Evolutionary conservation across 2,888 invertebrate genomes (phyloP), one percentile per base, ranked within the genome.

Genomic region (Lapara coniferarum): DNA sequence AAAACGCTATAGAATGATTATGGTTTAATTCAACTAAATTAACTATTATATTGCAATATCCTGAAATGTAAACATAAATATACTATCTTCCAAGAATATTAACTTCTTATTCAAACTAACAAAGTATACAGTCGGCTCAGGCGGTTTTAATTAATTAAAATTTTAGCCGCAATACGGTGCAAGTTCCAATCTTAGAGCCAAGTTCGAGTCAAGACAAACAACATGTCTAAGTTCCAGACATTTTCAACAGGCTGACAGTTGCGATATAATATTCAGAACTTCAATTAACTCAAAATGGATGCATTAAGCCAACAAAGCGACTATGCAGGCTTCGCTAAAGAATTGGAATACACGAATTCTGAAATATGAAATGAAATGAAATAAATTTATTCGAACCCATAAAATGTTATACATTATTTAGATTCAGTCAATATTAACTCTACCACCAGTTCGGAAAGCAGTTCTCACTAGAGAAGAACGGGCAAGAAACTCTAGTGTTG

Each of bases 201-300:
- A 49, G 19, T 46, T 13, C 46, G 10, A 49, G 63, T 12, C 19
- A 49, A 63, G 49, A 63, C 63, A 63, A 59, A 59, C 58, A 44
- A 59, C n/a, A 49, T 63, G 46, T 68, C 63, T 19, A 67, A 73
- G 69, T 71, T 70, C 67, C 37, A 69, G 69, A 70, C 68, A 56
- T 49, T 14, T 19, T 19, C 19, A 68, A 70, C 53, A 73, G 73
- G 77, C 68, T 72, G 68, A 69, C 59, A n/a, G 7, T 52, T 30
- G 76, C 63, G 49, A 76, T 78, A 78, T 71, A 74, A 76, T 73
- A 77, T 78, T 76, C 66, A 75, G 69, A 66, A 75, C 66, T 72
- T 72, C 59, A 66, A 69, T 73, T 72, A 59, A 59, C 44, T 44
- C 13, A 19, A 63, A 63, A 63, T 63, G 16, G 59, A 59, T 19